These are phyloP conservation scores for Agrochola macilenta DNA, from an alignment of 2,888 invertebrate species.

Conservation along the genomic window DNA sequence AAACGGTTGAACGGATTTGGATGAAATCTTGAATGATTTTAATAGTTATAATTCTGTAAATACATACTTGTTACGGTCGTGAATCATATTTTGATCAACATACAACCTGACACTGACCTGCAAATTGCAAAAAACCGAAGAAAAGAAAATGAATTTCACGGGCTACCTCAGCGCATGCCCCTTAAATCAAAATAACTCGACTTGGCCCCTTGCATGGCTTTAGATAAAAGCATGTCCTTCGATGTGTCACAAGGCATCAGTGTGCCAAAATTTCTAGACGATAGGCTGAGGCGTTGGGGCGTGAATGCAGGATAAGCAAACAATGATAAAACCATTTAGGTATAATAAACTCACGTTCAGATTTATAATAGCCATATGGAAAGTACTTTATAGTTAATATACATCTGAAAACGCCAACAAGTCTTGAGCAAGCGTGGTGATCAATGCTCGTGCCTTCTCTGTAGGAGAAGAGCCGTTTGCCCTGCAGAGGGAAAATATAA, in stretches of 20 bases:
- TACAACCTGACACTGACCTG: no score
- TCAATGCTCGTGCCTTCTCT: neutral
- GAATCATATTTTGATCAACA: no score
- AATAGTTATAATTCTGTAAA: no score
- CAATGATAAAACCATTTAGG: neutral
- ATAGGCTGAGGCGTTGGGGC: conserved; percentile 18
- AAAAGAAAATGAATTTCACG: no score
- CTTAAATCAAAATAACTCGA: neutral
- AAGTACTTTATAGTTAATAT: neutral
- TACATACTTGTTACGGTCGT: no score
- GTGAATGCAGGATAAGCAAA: conserved; percentile 40
- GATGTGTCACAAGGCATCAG: conserved; percentile 10
- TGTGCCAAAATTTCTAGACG: conserved; percentile 45
- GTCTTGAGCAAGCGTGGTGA: neutral
- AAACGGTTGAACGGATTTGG: no score
- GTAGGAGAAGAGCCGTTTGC: neutral
- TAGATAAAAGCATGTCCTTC: neutral
- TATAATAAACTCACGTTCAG: neutral
- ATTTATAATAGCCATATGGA: neutral
- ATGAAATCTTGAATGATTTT: no score
- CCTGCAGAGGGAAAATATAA: neutral
- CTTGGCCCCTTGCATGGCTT: neutral
- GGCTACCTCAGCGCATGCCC: no score
- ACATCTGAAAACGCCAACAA: neutral
- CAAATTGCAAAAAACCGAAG: no score